Evolutionary conservation across 2,888 invertebrate genomes (phyloP).

Genomic region (Xestia c-nigrum): DNA sequence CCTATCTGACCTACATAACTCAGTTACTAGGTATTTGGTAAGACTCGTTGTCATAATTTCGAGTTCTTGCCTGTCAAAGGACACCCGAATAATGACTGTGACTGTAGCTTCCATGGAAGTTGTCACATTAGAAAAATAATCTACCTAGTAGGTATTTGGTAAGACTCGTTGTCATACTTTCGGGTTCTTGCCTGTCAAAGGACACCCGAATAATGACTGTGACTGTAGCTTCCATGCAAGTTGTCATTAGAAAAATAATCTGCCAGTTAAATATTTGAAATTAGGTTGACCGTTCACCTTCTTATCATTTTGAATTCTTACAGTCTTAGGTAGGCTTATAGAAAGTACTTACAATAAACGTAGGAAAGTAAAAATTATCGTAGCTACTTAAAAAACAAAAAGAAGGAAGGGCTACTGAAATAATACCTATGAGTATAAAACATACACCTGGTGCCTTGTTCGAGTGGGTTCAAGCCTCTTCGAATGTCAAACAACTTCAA

Average conservation of each 20-base stretch:
- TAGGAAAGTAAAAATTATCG: not conserved
- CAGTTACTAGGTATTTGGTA: not conserved
- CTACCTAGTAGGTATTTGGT: not conserved
- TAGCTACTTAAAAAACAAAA: not conserved
- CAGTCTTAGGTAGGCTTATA: not conserved
- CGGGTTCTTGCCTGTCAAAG: not conserved
- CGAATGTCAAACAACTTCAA: slow-evolving; percentile 48
- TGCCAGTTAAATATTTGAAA: not conserved
- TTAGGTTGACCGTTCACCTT: too few relatives aligned
- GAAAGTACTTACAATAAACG: not conserved
- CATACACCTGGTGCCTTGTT: slow-evolving; percentile 15
- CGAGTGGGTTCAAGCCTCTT: slow-evolving; percentile 42
- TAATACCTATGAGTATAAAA: not conserved
- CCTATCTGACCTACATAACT: not conserved
- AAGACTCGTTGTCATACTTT: not conserved
- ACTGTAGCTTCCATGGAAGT: too few relatives aligned
- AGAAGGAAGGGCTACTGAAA: not conserved
- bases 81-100: not conserved
- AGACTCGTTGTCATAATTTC: not conserved
- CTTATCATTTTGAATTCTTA: not conserved
- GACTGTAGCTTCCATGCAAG: too few relatives aligned
- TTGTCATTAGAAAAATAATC: not conserved
- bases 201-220: not conserved
- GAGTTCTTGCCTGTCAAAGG: not conserved
- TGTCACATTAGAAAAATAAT: not conserved